These are phyloP conservation scores for Beaufortia kweichowensis DNA, from an alignment of 2,113 vertebrate species.

Conservation along the genomic window DNA sequence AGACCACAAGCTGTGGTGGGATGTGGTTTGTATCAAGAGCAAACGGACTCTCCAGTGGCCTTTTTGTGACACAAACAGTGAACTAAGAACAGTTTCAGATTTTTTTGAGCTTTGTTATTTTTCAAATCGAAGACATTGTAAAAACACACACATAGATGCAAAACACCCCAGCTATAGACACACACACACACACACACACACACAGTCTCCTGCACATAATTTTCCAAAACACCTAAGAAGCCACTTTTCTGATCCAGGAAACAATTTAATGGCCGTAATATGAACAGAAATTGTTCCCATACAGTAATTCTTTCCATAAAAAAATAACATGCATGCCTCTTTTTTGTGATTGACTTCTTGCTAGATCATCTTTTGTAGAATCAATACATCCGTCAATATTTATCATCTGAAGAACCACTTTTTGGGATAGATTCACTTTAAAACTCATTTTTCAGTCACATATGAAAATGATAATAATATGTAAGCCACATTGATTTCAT, in stretches of 20 bases:
- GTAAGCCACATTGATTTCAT: neutral
- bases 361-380: slow-evolving; percentile 3
- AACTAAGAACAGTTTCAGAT: neutral
- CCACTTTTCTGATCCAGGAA: neutral
- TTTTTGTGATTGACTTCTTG: slow-evolving; percentile 18
- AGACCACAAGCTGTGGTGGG: slow-evolving; percentile 25
- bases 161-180: neutral
- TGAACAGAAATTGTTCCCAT: neutral
- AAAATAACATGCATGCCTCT: slow-evolving; percentile 9
- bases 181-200: neutral
- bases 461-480: neutral
- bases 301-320: neutral
- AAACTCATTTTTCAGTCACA: slow-evolving; percentile 15
- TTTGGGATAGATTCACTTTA: slow-evolving; percentile 8
- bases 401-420: slow-evolving; percentile 9
- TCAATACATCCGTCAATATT: slow-evolving; percentile 27
- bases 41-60: neutral
- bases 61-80: neutral
- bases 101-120: slow-evolving; percentile 8
- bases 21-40: neutral
- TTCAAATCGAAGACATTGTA: neutral
- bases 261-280: neutral
- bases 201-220: neutral
- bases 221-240: neutral
- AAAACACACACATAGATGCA: neutral